Evolutionary conservation across 2,888 invertebrate genomes (phyloP).

Genomic region (Hydraecia micacea): DNA sequence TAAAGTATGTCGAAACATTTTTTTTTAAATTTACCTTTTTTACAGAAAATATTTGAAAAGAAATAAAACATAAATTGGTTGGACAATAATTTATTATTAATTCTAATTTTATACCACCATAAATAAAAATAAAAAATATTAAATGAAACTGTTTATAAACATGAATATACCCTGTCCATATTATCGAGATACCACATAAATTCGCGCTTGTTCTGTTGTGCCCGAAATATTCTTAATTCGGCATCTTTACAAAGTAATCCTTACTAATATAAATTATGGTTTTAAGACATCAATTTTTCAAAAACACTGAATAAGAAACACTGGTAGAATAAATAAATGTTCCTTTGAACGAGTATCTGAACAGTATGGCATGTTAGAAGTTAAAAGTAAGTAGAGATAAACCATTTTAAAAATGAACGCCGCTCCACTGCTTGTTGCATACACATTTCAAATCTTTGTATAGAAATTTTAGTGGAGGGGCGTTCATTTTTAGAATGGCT

Average conservation of each 20-base stretch:
- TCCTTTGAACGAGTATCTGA: background rate
- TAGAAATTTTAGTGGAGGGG: too few relatives aligned
- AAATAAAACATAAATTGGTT: background rate
- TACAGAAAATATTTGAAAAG: background rate
- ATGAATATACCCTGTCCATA: conserved; percentile 11
- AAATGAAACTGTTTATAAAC: background rate
- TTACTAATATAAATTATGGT: background rate
- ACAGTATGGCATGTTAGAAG: background rate
- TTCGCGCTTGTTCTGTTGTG: conserved; percentile 4
- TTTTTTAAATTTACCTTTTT: background rate
- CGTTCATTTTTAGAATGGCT: too few relatives aligned
- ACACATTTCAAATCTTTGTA: too few relatives aligned
- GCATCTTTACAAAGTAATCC: background rate
- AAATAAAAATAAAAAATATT: background rate
- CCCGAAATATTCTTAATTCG: background rate
- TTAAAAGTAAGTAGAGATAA: background rate
- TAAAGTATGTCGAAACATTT: background rate
- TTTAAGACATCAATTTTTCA: background rate
- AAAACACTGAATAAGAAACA: background rate
- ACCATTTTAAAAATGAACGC: too few relatives aligned
- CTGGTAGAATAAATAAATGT: background rate
- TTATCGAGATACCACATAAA: background rate
- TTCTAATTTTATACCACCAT: conserved; percentile 13
- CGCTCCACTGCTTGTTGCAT: too few relatives aligned
- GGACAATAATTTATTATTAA: conserved; percentile 20